phyloP scores from a whole-genome alignment of 2,113 vertebrate species.

The Cyanistes caeruleus region DNA sequence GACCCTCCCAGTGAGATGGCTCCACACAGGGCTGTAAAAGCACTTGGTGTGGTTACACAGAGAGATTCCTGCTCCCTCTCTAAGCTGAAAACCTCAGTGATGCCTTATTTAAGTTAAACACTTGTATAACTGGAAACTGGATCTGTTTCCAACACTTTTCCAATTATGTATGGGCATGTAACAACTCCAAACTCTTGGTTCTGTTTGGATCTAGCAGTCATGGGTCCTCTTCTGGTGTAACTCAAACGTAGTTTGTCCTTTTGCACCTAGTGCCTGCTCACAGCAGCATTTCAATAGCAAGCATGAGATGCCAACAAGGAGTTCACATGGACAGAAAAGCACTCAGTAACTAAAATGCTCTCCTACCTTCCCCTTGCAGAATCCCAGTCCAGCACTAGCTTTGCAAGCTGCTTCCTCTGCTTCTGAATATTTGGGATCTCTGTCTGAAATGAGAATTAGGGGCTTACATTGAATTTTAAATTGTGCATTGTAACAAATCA shows the following conservation, averaged over 20 bases:
- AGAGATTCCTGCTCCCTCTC: not conserved
- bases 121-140: not conserved
- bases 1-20: not conserved
- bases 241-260: fast-evolving
- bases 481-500: not conserved
- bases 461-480: not conserved
- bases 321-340: not conserved
- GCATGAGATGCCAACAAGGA: not conserved
- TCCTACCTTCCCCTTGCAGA: constrained; percentile 92
- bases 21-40: not conserved
- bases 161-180: fast-evolving
- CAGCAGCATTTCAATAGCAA: not conserved
- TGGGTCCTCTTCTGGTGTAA: not conserved
- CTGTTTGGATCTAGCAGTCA: not conserved
- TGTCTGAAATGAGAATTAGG: constrained; percentile 70
- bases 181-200: not conserved
- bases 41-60: not conserved
- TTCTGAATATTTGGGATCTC: constrained; percentile 98
- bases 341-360: not conserved
- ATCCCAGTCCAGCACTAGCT: constrained; percentile 95
- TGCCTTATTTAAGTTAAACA: not conserved
- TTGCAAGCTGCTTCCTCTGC: constrained; percentile 94
- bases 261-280: not conserved
- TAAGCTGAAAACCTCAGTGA: not conserved
- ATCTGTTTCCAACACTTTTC: not conserved